Conservation (phyloP, 2,797 vertebrate genomes). For the Sus cebifrons region DNA sequence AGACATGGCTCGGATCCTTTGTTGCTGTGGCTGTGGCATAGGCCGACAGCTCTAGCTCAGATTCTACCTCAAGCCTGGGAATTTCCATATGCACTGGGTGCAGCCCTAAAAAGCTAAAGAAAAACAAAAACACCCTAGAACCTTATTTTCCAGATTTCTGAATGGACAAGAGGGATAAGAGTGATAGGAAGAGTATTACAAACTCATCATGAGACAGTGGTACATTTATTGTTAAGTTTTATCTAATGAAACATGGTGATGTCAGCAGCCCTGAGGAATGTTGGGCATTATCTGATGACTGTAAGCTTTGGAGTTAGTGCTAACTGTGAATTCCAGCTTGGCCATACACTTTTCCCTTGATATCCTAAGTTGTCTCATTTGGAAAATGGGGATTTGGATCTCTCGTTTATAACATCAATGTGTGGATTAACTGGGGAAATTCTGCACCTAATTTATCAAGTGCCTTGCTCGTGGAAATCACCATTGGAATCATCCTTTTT, state of each 20-base stretch:
- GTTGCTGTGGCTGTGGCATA: too few relatives aligned
- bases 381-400: background rate
- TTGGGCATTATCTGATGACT: background rate
- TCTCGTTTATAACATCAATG: background rate
- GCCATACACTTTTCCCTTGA: background rate
- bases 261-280: background rate
- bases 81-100: too few relatives aligned
- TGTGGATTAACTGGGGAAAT: background rate
- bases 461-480: background rate
- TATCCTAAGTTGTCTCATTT: background rate
- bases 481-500: background rate
- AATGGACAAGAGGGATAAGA: background rate
- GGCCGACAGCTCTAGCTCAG: too few relatives aligned
- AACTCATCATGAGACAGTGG: background rate
- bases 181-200: background rate
- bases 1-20: too few relatives aligned
- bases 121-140: background rate
- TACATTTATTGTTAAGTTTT: background rate
- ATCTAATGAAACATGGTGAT: slow-evolving; percentile 13
- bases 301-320: background rate
- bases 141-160: background rate
- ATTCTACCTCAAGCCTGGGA: too few relatives aligned
- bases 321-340: background rate
- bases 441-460: background rate
- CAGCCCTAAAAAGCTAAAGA: too few relatives aligned